Percentiles rank a stretch among this genome's conserved stretches.
These are phyloP conservation scores for Trissonchulus sp. DNA, from an alignment of 2,888 invertebrate species.

Conservation along the genomic window DNA sequence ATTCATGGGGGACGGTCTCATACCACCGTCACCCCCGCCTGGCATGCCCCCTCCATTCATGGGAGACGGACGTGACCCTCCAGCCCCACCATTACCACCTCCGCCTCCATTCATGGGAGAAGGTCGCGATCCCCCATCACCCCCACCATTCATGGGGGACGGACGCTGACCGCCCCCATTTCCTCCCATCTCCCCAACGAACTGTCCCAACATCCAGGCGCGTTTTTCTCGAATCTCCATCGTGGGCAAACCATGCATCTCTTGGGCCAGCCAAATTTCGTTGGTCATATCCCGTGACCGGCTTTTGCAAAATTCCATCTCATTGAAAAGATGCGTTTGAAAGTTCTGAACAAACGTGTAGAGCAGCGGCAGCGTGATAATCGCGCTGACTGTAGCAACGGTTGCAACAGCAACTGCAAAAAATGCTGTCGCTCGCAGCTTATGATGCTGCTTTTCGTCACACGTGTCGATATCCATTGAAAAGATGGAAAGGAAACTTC, in stretches of 20 bases:
- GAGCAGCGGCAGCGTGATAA: not conserved
- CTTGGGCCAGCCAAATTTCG: not conserved
- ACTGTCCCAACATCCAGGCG: constrained; percentile 10
- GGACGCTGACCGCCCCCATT: not conserved
- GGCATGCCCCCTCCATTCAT: no score
- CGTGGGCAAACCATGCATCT: no score
- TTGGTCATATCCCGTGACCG: not conserved
- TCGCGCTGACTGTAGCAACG: not conserved
- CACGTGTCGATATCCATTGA: no score
- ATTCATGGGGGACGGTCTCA: not conserved
- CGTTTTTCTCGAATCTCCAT: constrained; percentile 13
- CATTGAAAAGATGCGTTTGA: not conserved
- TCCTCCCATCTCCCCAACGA: not conserved
- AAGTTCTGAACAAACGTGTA: not conserved
- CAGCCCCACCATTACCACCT: no score
- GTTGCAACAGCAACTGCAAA: not conserved
- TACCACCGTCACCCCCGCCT: not conserved
- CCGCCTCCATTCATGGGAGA: no score
- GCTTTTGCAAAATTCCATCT: not conserved
- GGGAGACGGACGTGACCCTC: no score
- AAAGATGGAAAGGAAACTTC: not conserved
- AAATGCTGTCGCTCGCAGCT: not conserved
- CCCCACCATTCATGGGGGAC: not conserved
- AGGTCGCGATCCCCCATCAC: no score
- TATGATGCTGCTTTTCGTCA: not conserved